phyloP scores from a whole-genome alignment of 2,113 vertebrate species.

The Ammodytes marinus region DNA sequence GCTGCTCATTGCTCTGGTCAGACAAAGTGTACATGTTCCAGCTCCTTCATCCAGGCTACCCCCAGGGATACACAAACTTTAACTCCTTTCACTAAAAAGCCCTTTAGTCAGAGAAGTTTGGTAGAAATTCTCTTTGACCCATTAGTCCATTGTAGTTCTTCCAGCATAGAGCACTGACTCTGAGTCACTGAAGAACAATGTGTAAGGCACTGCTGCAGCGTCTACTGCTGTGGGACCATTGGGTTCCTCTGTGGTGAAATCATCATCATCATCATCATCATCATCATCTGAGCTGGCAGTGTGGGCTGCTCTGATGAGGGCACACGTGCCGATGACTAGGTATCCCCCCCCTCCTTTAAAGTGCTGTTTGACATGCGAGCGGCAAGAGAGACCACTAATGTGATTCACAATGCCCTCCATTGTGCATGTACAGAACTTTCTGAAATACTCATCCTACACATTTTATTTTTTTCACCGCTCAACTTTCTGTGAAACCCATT shows the following conservation, averaged over 20 bases:
- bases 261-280: slow-evolving; percentile 50
- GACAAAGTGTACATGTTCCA: slow-evolving; percentile 31
- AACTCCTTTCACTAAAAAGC: slow-evolving; percentile 5
- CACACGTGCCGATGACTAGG: slow-evolving; percentile 61
- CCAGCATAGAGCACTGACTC: slow-evolving; percentile 30
- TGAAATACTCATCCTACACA: slow-evolving; percentile 63
- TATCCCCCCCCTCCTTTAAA: slow-evolving; percentile 37
- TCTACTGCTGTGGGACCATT: slow-evolving; percentile 33
- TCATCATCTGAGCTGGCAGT: slow-evolving; percentile 54
- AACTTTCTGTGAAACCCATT: slow-evolving; percentile 70
- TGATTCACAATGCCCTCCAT: slow-evolving; percentile 66
- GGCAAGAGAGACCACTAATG: slow-evolving; percentile 23
- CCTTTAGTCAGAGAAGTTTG: slow-evolving; percentile 35
- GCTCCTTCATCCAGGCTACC: slow-evolving; percentile 28
- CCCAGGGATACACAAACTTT: no score
- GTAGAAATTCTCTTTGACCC: slow-evolving; percentile 38
- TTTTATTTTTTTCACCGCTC: slow-evolving; percentile 28
- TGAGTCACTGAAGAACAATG: slow-evolving; percentile 67
- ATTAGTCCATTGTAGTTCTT: slow-evolving; percentile 56
- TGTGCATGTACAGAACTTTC: slow-evolving; percentile 45
- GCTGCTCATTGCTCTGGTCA: slow-evolving; percentile 48
- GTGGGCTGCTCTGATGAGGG: slow-evolving; percentile 64
- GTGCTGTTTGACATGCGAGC: slow-evolving; percentile 47
- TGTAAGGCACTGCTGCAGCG: slow-evolving; percentile 56
- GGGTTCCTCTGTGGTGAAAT: slow-evolving; percentile 58